Conservation (phyloP, 2,888 invertebrate species). For the Microchrysa polita region DNA sequence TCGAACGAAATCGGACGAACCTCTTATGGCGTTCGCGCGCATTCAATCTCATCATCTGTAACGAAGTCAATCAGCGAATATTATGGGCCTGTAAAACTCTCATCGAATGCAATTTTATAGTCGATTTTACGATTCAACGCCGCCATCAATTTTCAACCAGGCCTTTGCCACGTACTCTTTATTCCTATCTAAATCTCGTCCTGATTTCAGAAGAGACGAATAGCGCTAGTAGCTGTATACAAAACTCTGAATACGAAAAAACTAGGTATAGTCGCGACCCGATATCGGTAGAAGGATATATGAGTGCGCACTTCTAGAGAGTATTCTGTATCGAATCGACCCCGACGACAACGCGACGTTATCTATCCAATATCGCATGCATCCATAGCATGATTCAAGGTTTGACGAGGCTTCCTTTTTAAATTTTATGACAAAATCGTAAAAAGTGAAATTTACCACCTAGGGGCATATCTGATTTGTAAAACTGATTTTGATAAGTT, state of each 20-base stretch:
- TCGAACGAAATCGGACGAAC: not conserved
- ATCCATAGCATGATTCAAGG: constrained; percentile 9
- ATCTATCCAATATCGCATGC: constrained; percentile 8
- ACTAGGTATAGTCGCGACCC: too few relatives aligned
- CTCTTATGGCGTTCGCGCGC: not conserved
- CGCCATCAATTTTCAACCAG: constrained; percentile 21
- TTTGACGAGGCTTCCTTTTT: constrained; percentile 4
- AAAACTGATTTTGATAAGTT: constrained; percentile 39
- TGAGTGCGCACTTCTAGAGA: constrained; percentile 4
- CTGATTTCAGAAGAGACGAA: not conserved
- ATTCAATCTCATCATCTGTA: constrained; percentile 43
- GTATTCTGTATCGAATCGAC: constrained; percentile 1
- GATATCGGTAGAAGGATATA: not conserved
- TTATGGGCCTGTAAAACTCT: constrained; percentile 41
- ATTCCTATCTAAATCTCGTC: constrained; percentile 17
- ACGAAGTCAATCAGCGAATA: constrained; percentile 43
- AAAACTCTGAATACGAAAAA: too few relatives aligned
- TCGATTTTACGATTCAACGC: constrained; percentile 41
- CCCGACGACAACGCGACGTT: too few relatives aligned
- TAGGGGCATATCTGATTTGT: constrained; percentile 43
- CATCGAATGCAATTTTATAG: constrained; percentile 43
- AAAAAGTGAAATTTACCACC: constrained; percentile 39
- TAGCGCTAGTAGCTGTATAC: too few relatives aligned
- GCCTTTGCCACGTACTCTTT: not conserved
- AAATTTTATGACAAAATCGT: constrained; percentile 40